A percentile compares a stretch with the other conserved stretches of the same genome.
Evolutionary conservation across 2,797 vertebrate species (phyloP).

Genomic region (Pampus argenteus): DNA sequence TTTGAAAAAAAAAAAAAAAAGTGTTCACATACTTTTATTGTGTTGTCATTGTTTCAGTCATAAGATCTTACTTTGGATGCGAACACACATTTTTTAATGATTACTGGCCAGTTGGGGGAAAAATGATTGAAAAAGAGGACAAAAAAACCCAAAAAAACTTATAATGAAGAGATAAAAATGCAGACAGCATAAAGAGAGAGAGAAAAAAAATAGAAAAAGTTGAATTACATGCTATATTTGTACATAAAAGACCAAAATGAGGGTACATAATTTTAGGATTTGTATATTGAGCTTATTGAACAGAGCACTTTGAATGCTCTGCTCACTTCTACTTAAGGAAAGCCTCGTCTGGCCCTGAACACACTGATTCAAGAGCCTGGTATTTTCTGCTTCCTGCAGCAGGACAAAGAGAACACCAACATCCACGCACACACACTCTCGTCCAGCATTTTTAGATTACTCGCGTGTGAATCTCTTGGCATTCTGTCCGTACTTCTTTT

Average conservation of each 20-base stretch:
- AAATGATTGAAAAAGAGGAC: neutral
- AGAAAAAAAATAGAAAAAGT: conserved; percentile 1
- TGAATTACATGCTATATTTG: neutral
- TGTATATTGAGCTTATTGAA: conserved; percentile 18
- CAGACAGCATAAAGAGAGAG: conserved; percentile 4
- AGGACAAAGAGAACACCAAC: conserved; percentile 60
- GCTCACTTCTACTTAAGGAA: conserved; percentile 58
- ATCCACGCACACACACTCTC: conserved; percentile 15
- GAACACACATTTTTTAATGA: conserved; percentile 12
- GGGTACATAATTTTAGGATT: conserved; percentile 1
- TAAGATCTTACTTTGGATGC: neutral
- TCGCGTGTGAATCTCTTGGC: conserved; percentile 65
- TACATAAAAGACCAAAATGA: conserved; percentile 7
- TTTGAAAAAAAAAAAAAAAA: neutral
- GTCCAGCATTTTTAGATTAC: conserved; percentile 55
- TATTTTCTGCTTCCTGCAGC: conserved; percentile 72
- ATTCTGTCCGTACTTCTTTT: conserved; percentile 49
- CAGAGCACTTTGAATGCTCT: conserved; percentile 3
- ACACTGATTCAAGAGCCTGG: conserved; percentile 59
- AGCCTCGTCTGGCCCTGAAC: conserved; percentile 57
- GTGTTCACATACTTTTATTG: conserved; percentile 2
- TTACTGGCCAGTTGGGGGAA: neutral
- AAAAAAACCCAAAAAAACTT: neutral
- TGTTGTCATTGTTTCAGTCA: neutral
- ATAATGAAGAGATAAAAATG: conserved; percentile 4